Conservation (phyloP, 2,113 vertebrate species). For the Onychostoma macrolepis region DNA sequence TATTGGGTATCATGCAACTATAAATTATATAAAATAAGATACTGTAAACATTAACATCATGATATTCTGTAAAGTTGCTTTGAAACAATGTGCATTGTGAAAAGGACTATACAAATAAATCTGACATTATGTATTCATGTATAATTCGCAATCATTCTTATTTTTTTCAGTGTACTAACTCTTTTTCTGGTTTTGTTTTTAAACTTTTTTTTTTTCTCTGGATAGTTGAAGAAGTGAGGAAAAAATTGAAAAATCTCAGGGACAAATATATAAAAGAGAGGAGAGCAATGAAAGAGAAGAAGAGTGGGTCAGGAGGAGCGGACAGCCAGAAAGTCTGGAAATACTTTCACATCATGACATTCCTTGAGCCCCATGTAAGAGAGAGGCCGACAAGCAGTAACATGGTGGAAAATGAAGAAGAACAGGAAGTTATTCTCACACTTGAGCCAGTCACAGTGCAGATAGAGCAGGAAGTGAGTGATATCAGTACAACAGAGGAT, state of each 20-base stretch:
- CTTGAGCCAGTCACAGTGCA: not conserved
- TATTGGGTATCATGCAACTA: too few relatives aligned
- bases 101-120: not conserved
- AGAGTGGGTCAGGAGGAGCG: not conserved
- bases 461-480: not conserved
- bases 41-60: not conserved
- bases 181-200: too few relatives aligned
- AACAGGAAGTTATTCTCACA: not conserved
- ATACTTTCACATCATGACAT: not conserved
- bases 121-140: too few relatives aligned
- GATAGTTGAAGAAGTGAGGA: too few relatives aligned
- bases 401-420: not conserved
- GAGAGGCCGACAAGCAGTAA: not conserved
- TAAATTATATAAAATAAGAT: too few relatives aligned
- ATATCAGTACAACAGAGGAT: not conserved
- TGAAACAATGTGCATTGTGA: not conserved
- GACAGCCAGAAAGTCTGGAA: too few relatives aligned
- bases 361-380: not conserved
- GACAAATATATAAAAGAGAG: not conserved
- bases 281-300: not conserved
- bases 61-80: not conserved
- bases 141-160: not conserved
- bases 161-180: not conserved
- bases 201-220: too few relatives aligned
- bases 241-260: not conserved